Base-by-base conservation (phyloP, 64 coral and sea anemone genomes). In the Cladopsammia gracilis region DNA sequence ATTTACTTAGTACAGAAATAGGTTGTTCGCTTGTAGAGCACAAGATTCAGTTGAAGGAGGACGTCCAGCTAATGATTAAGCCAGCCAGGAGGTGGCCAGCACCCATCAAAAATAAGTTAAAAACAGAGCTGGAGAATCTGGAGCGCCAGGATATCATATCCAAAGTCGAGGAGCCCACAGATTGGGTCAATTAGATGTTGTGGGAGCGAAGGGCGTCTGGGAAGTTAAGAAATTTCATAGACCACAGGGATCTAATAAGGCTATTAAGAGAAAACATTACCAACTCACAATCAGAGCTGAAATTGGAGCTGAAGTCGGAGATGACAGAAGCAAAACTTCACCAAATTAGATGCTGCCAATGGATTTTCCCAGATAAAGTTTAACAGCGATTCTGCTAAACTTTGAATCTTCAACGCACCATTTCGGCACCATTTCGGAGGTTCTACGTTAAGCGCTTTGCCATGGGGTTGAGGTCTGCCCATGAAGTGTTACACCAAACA, bases 401-500 rank as follows among this genome's bases (percentile, higher is more conserved):
- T 86, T 0, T 76, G 62, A 0, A 93, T 82, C 26, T 93, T 93
- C 48, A 58, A 93, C 14, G 78, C 82, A 9, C 82, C 91, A 24
- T n/a, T n/a, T n/a, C n/a, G n/a, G n/a, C n/a, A n/a, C n/a, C n/a
- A n/a, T 87, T 81, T 92, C 70, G 91, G 57, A 58, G 72, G 44
- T 87, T 65, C 75, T 45, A 6, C 75, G 7, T 78, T 52, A 26
- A 26, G 45, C 20, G 75, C 15, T 10, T 78, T 7, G n/a, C 75
- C 69, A 71, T 44, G 42, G 42, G 69, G 5, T 5, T 71, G 16
- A 22, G 65, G 15, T 85, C 62, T 82, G 42, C 75, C 20, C 82
- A 76, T 6, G 85, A 94, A 88, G 85, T 88, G 60, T 94, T 94
- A 64, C 85, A 94, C n/a, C 71, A 79, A 94, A 76, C 83, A 46